Evolutionary conservation across 1,140 invertebrate species (phyloP).

Genomic region (Pachyrhynchus sulphureomaculatus): DNA sequence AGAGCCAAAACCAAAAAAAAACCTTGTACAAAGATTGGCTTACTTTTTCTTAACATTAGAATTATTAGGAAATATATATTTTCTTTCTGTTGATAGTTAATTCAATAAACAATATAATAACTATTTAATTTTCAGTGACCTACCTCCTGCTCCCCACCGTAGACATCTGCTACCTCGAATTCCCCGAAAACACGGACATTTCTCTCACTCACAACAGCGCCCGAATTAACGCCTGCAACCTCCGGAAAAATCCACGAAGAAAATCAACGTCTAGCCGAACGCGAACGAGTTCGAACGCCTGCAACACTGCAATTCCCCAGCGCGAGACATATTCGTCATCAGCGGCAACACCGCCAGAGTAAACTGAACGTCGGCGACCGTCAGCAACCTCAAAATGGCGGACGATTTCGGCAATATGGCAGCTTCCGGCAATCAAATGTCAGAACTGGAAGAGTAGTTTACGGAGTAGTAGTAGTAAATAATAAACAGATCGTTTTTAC

Average conservation of each 20-base stretch:
- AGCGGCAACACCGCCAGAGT: constrained; percentile 36
- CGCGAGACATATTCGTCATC: constrained; percentile 40
- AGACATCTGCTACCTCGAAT: constrained; percentile 46
- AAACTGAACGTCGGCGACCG: constrained; percentile 16
- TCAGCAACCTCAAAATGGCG: neutral
- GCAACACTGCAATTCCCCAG: constrained; percentile 23
- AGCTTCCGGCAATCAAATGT: neutral
- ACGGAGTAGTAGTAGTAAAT: constrained; percentile 12
- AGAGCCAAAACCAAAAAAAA: too few species aligned
- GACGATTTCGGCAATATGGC: neutral
- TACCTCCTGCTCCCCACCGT: constrained; percentile 45
- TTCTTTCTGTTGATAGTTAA: too few species aligned
- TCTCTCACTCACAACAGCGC: constrained; percentile 8
- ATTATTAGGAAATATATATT: too few species aligned
- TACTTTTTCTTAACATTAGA: too few species aligned
- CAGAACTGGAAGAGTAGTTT: constrained; percentile 16
- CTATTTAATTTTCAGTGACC: constrained; percentile 36
- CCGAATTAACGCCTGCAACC: constrained; percentile 39
- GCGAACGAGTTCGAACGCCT: constrained; percentile 35
- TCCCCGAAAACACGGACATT: constrained; percentile 35
- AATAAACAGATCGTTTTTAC: constrained; percentile 21
- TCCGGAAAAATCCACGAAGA: constrained; percentile 41
- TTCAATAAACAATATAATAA: too few species aligned
- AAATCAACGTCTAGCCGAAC: constrained; percentile 28
- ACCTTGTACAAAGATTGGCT: too few species aligned